Percentiles rank a stretch among this genome's conserved stretches.
These are phyloP conservation scores for Xyrichtys novacula DNA, from an alignment of 2,797 vertebrate genomes.

Conservation along the genomic window DNA sequence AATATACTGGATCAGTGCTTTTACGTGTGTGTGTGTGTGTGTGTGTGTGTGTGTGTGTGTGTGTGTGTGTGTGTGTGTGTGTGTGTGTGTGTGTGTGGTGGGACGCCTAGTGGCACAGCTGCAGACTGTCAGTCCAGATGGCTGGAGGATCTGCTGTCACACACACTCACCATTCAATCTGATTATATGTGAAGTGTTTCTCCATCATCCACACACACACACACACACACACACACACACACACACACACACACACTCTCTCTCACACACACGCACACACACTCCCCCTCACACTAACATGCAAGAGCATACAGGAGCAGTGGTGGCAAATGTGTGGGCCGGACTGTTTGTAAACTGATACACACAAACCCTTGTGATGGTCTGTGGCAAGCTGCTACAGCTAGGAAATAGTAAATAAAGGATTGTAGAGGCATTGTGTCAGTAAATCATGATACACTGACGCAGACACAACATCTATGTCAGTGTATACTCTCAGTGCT, in stretches of 20 bases:
- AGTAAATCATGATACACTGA: not conserved
- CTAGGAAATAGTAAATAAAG: not conserved
- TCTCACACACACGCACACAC: not conserved
- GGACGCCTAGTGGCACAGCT: conserved; percentile 31
- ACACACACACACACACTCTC: not conserved
- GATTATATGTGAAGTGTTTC: conserved; percentile 20
- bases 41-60: not conserved
- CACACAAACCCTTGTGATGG: not conserved
- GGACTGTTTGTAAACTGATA: conserved; percentile 7
- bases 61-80: not conserved
- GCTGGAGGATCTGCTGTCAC: conserved; percentile 34
- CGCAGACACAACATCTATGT: not conserved
- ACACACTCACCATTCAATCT: conserved; percentile 27
- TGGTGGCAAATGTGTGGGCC: not conserved
- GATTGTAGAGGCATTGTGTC: not conserved
- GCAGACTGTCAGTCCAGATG: conserved; percentile 43
- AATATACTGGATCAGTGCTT: too few species aligned
- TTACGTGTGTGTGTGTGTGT: conserved; percentile 6
- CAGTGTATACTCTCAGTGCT: not conserved
- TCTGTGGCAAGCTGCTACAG: not conserved
- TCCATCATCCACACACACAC: not conserved
- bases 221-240: not conserved
- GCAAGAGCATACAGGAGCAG: not conserved
- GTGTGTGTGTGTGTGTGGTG: conserved; percentile 1
- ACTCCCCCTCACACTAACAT: not conserved